These are phyloP conservation scores for Monoplex corrugatus DNA, from an alignment of 2,888 invertebrate species.

Conservation along the genomic window DNA sequence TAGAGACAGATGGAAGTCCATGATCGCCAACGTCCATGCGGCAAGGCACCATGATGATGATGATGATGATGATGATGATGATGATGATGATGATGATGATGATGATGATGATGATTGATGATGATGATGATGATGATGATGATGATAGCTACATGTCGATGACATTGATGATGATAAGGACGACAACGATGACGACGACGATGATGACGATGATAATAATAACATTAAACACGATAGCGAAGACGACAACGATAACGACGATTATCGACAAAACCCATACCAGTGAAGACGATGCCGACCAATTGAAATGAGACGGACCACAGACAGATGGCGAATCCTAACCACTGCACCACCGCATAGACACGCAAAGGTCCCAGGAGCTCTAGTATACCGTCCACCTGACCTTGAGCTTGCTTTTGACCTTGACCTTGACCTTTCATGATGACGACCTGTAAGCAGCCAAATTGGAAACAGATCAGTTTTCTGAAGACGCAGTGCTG, in stretches of 20 bases:
- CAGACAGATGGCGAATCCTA: neutral
- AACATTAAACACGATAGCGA: neutral
- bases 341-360: neutral
- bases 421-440: conserved; percentile 19
- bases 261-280: neutral
- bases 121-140: neutral
- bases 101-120: too few species aligned
- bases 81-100: too few species aligned
- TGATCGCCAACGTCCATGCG: too few species aligned
- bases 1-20: too few species aligned
- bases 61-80: too few species aligned
- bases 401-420: conserved; percentile 3
- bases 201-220: neutral
- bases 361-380: neutral
- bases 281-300: conserved; percentile 27
- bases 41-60: too few species aligned
- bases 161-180: neutral
- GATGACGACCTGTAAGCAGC: too few species aligned
- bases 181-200: neutral
- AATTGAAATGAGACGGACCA: neutral
- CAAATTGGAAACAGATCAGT: neutral
- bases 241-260: neutral
- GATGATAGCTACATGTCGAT: neutral
- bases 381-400: conserved; percentile 20
- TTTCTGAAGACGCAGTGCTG: neutral